Conservation (phyloP, 2,888 invertebrate genomes). For the Nasonia oneida region DNA sequence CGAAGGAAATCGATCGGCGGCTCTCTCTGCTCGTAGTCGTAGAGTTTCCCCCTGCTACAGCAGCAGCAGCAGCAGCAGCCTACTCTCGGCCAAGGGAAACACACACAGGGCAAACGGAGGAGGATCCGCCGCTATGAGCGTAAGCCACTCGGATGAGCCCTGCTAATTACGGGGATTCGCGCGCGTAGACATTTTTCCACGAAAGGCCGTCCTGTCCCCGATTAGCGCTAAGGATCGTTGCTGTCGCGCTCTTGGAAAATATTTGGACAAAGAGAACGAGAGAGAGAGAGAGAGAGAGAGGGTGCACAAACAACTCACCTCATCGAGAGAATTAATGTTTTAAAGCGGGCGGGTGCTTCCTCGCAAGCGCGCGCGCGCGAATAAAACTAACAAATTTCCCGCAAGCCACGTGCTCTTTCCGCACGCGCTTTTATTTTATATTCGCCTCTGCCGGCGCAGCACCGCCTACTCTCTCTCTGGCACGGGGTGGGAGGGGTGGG, state of each 20-base stretch:
- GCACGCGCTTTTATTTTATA: constrained; percentile 6
- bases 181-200: background rate
- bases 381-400: background rate
- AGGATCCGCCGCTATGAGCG: constrained; percentile 9
- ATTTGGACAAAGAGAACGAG: background rate
- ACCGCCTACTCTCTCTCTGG: background rate
- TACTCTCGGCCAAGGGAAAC: constrained; percentile 23
- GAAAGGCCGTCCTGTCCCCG: background rate
- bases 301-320: background rate
- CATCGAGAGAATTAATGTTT: background rate
- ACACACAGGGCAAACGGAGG: background rate
- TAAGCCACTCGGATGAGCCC: background rate
- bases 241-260: background rate
- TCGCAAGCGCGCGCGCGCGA: background rate
- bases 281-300: background rate
- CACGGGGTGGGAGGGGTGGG: too few species aligned
- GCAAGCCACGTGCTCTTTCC: background rate
- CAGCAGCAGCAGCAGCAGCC: constrained; percentile 1
- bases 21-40: constrained; percentile 12
- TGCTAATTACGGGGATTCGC: constrained; percentile 8
- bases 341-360: background rate
- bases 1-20: constrained; percentile 57
- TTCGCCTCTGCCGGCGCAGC: background rate
- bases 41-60: constrained; percentile 12
- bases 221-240: background rate